These are phyloP conservation scores for Galerucella pusilla DNA, from an alignment of 2,888 invertebrate genomes.

Conservation along the genomic window DNA sequence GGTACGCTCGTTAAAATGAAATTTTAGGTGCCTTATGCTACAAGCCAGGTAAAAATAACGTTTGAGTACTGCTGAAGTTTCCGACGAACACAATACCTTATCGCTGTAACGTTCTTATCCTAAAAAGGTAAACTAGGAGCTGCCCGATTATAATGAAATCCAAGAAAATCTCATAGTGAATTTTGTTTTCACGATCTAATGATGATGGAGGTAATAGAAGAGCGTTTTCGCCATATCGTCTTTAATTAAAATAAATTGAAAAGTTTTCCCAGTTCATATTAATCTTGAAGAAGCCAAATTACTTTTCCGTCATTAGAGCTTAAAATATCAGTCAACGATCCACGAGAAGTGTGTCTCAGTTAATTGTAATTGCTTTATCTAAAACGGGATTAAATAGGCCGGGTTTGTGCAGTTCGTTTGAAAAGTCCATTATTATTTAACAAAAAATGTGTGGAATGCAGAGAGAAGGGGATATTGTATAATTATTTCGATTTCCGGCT, in stretches of 20 bases:
- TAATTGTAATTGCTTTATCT: slow-evolving; percentile 61
- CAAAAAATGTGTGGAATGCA: no score
- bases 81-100: no score
- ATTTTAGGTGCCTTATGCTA: no score
- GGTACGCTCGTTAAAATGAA: no score
- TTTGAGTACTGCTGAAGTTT: no score
- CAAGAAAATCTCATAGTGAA: neutral
- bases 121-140: no score
- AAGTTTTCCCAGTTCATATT: slow-evolving; percentile 58
- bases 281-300: slow-evolving; percentile 58
- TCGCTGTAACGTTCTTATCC: no score
- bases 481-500: no score
- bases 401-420: neutral
- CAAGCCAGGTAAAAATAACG: no score
- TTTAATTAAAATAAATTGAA: slow-evolving; percentile 54
- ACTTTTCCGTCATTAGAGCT: slow-evolving; percentile 59
- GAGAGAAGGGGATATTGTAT: no score
- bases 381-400: slow-evolving; percentile 40
- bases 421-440: no score
- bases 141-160: neutral
- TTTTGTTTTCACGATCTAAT: slow-evolving; percentile 6
- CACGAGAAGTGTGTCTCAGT: slow-evolving; percentile 48
- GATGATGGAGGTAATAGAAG: slow-evolving; percentile 8
- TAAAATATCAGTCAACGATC: slow-evolving; percentile 54
- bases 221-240: slow-evolving; percentile 44